Percentiles rank a stretch among this genome's conserved stretches.
Evolutionary conservation across 2,888 invertebrate genomes (phyloP).

Genomic region (Hipparchia semele): DNA sequence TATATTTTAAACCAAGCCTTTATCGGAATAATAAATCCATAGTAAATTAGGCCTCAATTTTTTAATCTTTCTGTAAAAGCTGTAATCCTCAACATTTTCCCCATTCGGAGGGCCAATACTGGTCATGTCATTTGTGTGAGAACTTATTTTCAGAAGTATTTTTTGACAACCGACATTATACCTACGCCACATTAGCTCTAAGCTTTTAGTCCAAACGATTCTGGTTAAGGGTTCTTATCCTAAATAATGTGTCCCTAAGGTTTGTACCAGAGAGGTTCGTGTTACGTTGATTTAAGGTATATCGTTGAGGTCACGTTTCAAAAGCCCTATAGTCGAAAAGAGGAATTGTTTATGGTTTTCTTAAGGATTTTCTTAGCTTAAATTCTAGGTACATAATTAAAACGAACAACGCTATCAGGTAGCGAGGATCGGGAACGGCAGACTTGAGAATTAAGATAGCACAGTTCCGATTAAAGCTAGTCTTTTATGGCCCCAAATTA

Average conservation of each 20-base stretch:
- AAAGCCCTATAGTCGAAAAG: not conserved
- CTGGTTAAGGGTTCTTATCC: not conserved
- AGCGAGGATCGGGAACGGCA: not conserved
- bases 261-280: not conserved
- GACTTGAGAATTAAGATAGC: not conserved
- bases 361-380: not conserved
- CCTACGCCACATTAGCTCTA: too few relatives aligned
- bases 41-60: too few relatives aligned
- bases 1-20: too few relatives aligned
- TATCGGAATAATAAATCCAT: too few relatives aligned
- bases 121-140: too few relatives aligned
- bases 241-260: not conserved
- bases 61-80: too few relatives aligned
- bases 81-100: too few relatives aligned
- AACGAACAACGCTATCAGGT: slow-evolving; percentile 5
- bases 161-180: too few relatives aligned
- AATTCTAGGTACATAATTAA: not conserved
- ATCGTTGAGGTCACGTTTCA: slow-evolving; percentile 3
- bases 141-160: too few relatives aligned
- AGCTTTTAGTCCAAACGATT: not conserved
- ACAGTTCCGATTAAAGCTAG: not conserved
- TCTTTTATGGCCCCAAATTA: not conserved
- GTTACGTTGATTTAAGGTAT: slow-evolving; percentile 1
- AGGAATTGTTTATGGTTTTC: not conserved
- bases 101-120: too few relatives aligned